Base-by-base conservation (phyloP, 2,113 vertebrate species). In the Marmota flaviventris region DNA sequence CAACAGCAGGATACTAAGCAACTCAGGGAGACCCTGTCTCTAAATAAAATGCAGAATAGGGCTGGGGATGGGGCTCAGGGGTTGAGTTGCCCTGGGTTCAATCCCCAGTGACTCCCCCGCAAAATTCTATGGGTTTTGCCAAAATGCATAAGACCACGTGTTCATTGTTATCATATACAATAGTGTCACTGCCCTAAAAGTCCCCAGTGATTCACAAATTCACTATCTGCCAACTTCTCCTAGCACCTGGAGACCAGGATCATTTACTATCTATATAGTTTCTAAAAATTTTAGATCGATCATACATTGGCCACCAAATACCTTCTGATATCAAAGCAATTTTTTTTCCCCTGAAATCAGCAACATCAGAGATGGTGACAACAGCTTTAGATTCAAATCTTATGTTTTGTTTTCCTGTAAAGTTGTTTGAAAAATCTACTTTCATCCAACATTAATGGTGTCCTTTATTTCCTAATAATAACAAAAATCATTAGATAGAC, bases 81-180 rank as follows among this genome's bases (percentile, higher is more conserved):
- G 51, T 51, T 3, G 0, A 51, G 51, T 14, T 0, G 2, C 51
- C 13, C 51, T 51, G 51, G 1, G 51, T 51, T 14, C 51, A 51
- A 14, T 51, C 3, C 51, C 45, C 45, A 1, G 37, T 37, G 37
- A 37, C 37, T 37, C 42, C 42, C 42, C 6, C 42, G 1, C 6
- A 7, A 45, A 45, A 45, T 45, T 45, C 8, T 8, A 45, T 53
- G 34, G 5, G 8, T 69, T 53, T 76, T 42, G 20, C 34, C 77
- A 42, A 45, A 4, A 4, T 7, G 11, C 2, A 8, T 22, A 22
- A 1, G 27, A 1, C 69, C 18, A 1, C 16, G 1, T 42, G 2
- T 56, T 2, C 25, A 11, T 0, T 1, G 16, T 56, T 18, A 16
- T 17, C 56, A 58, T 20, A 18, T 58, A 20, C 56, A 48, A 39